Evolutionary conservation across 1,140 invertebrate genomes (phyloP).

Genomic region (Odontomachus brunneus): DNA sequence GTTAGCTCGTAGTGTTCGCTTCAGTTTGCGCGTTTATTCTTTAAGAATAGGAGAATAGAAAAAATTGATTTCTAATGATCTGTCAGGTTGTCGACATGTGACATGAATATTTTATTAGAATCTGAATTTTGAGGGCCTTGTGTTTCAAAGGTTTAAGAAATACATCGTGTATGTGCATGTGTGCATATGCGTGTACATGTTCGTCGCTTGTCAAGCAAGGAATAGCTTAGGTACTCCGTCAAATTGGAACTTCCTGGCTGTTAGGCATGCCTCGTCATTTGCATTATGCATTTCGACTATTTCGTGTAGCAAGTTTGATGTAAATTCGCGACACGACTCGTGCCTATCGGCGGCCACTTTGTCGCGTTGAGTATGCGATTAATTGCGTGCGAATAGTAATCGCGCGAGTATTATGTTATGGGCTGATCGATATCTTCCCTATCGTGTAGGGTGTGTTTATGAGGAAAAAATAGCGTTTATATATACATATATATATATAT

Average conservation of each 20-base stretch:
- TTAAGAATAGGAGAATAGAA: too few species aligned
- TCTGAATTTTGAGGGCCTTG: too few species aligned
- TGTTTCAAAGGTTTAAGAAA: too few species aligned
- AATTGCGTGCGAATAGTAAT: slow-evolving; percentile 9
- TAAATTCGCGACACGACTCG: slow-evolving; percentile 1
- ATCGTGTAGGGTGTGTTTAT: slow-evolving; percentile 50
- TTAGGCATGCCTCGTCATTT: not conserved
- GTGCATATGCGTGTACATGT: too few species aligned
- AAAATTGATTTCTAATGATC: too few species aligned
- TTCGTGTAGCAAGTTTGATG: not conserved
- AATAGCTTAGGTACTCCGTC: not conserved
- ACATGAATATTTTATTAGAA: too few species aligned
- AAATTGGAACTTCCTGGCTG: not conserved
- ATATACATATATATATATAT: not conserved
- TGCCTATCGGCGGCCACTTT: not conserved
- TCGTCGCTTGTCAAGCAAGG: too few species aligned
- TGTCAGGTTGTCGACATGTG: too few species aligned
- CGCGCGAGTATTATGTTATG: slow-evolving; percentile 4
- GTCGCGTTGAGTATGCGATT: slow-evolving; percentile 30
- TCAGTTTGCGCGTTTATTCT: too few species aligned
- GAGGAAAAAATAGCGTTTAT: slow-evolving; percentile 39
- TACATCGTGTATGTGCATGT: too few species aligned
- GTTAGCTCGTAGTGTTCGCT: too few species aligned
- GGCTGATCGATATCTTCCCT: slow-evolving; percentile 54
- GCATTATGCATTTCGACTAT: slow-evolving; percentile 14